Evolutionary conservation across 2,888 invertebrate genomes (phyloP), one percentile per base, ranked within the genome.

Genomic region (Eugnorisma glareosa): DNA sequence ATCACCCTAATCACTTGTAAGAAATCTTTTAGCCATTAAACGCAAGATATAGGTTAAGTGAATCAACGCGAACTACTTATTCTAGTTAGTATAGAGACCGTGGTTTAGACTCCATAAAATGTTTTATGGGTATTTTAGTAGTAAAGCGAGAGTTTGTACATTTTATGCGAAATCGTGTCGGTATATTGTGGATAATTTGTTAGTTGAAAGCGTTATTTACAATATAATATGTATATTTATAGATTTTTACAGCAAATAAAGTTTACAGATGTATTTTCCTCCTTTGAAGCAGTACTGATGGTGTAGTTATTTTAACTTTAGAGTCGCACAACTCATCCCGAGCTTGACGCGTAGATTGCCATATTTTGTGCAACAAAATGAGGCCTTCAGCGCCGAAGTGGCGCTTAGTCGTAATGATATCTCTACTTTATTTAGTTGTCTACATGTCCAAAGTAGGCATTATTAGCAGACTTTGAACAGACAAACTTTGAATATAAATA

Each of bases 31-130:
- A 67, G 37, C 63, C 81, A 57, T 72, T 76, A 75, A 70, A 75
- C 68, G 75, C 48, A 69, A 77, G 48, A 87, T 84, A 74, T 87
- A 77, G 82, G 87, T 83, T 80, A 86, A 86, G 74, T 76, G 77
- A 80, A 75, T 86, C 78, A 80, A 69, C 78, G 59, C 61, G 63
- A 64, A 75, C 35, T 76, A 73, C 73, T 75, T 73, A 69, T 35
- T 79, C 51, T 51, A 68, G 73, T 72, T 72, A 72, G 64, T 79
- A 67, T 67, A 75, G 40, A 66, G 31, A 43, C 63, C 24, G 45
- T 76, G 35, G 45, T 76, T 82, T 40, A 66, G 59, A 75, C 61
- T 31, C 75, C 63, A 81, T 84, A 66, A 82, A 84, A 76, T 76
- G 40, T 88, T 86, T 74, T 81, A 84, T 80, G 72, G 21, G 11